Evolutionary conservation across 2,888 invertebrate genomes (phyloP), one percentile per base, ranked within the genome.

Genomic region (Xestia rhomboidea): DNA sequence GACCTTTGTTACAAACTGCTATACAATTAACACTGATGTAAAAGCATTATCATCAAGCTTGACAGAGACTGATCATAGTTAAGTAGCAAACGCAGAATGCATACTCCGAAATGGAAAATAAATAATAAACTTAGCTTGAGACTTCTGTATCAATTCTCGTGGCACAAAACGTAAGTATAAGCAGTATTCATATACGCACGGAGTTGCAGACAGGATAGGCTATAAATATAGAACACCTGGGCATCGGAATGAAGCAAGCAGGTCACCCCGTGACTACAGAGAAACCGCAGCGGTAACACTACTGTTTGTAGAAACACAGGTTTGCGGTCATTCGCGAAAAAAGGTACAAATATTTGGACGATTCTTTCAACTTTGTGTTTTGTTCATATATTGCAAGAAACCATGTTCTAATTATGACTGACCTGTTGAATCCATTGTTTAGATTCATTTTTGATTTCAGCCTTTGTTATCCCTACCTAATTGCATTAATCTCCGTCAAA

Each of bases 191-290:
- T 62, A 63, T 76, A 34, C 70, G 62, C 64, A 74, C 63, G 70
- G 66, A 75, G 76, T 77, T 75, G 73, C 76, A 84, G 79, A 87
- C 77, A 82, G 75, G 73, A 79, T 77, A 76, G 57, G 69, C 60
- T 87, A 77, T 76, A 83, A 87, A 85, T 88, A 88, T 78, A 87
- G 68, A 73, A 79, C 84, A 89, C 89, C 88, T 88, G 88, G 73
- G 76, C 79, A 79, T 79, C 77, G 78, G 46, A 79, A 68, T 66
- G 80, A 76, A 78, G 77, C 81, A 85, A 81, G 67, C 89, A 79
- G 89, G 86, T 84, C 89, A 84, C 77, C 67, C 60, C 57, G 77
- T 69, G 54, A 78, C 71, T 85, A 81, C 86, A 62, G 72, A 85
- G 77, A 79, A 76, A 41, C 67, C 46, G 67, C 64, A 66, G 63